phyloP scores from a whole-genome alignment of 2,113 vertebrate species.

The Cnemophilus loriae region DNA sequence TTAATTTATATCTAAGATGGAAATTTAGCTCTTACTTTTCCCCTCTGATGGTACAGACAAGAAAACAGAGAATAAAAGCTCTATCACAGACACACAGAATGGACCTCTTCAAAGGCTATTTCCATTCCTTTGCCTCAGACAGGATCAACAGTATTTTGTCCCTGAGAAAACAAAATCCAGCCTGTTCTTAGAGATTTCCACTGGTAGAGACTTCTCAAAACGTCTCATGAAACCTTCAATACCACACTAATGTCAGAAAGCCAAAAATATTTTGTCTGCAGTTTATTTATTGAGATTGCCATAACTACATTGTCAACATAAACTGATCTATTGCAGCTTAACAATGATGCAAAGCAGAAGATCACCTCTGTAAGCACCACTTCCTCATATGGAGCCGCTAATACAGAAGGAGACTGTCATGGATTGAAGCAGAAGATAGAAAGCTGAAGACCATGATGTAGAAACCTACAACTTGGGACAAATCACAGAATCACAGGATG shows the following conservation, averaged over 20 bases:
- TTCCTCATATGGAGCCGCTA: background rate
- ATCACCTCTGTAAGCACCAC: background rate
- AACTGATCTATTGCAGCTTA: background rate
- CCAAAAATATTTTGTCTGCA: background rate
- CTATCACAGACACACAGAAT: background rate
- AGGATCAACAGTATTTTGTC: background rate
- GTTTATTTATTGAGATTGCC: background rate
- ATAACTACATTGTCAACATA: background rate
- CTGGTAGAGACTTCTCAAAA: background rate
- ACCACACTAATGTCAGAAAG: background rate
- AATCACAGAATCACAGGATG: background rate
- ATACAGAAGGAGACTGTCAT: background rate
- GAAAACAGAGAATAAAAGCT: background rate
- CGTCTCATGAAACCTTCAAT: background rate
- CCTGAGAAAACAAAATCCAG: background rate
- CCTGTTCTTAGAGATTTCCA: background rate
- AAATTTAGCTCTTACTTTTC: background rate
- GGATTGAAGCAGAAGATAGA: background rate
- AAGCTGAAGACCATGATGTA: background rate
- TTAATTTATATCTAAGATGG: background rate
- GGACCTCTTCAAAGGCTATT: background rate
- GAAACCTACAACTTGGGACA: background rate
- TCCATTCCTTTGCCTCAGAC: background rate
- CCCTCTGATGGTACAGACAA: background rate
- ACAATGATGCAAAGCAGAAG: background rate